These are phyloP conservation scores for Mongoloraphidia duomilia DNA, from an alignment of 2,888 invertebrate genomes.

Conservation along the genomic window DNA sequence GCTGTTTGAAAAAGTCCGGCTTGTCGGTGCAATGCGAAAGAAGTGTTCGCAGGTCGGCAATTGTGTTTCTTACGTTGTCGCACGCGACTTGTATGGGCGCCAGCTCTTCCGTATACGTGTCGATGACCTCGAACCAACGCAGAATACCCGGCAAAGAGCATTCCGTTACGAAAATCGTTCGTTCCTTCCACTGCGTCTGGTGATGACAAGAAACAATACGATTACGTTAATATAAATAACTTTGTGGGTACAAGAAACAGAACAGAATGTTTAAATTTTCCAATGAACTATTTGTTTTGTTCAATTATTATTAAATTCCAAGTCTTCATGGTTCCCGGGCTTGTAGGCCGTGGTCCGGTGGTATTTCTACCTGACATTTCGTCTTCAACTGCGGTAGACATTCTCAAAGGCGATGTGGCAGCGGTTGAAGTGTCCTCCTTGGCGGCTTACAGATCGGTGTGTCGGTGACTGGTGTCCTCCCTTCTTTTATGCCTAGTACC, in stretches of 20 bases:
- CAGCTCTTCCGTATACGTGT: slow-evolving; percentile 57
- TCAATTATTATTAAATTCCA: no score
- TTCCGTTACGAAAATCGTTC: slow-evolving; percentile 73
- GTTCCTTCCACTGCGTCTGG: slow-evolving; percentile 84
- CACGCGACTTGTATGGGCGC: slow-evolving; percentile 78
- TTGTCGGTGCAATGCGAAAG: slow-evolving; percentile 68
- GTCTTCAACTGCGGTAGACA: no score
- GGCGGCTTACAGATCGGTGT: no score
- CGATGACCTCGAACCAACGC: slow-evolving; percentile 83
- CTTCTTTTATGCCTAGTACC: no score
- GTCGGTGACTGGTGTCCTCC: no score
- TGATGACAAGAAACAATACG: neutral
- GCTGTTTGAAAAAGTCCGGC: slow-evolving; percentile 70
- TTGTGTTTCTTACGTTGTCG: slow-evolving; percentile 84
- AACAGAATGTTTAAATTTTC: neutral
- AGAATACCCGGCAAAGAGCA: slow-evolving; percentile 79
- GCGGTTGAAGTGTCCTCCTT: no score
- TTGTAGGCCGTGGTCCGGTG: no score
- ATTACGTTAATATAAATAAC: neutral
- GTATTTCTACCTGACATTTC: no score
- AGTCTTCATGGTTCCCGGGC: no score
- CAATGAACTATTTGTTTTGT: neutral
- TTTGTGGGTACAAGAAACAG: neutral
- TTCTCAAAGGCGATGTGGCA: no score
- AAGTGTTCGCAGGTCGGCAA: slow-evolving; percentile 68